Evolutionary conservation across 2,797 vertebrate genomes (phyloP).

Genomic region (Peromyscus melanophrys): DNA sequence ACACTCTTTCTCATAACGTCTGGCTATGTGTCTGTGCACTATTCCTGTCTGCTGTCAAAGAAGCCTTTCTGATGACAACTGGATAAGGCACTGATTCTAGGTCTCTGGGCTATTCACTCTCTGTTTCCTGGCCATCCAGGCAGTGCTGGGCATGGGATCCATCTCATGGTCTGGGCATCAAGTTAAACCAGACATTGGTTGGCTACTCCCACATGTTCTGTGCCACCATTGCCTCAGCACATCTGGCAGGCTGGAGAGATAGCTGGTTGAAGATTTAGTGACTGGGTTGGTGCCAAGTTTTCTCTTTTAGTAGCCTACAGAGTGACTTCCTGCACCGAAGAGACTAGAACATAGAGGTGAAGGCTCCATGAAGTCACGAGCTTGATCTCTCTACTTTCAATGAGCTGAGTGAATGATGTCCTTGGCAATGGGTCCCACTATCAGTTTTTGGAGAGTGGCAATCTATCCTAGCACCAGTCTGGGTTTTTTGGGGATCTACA

Average conservation of each 20-base stretch:
- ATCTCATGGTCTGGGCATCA: not conserved
- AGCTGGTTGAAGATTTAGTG: not conserved
- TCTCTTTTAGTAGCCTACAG: not conserved
- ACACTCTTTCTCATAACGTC: not conserved
- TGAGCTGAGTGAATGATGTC: too few relatives aligned
- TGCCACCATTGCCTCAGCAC: not conserved
- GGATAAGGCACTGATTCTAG: not conserved
- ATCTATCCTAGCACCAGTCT: too few relatives aligned
- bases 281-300: not conserved
- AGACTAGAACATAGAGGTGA: not conserved
- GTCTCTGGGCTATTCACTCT: not conserved
- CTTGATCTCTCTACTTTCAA: too few relatives aligned
- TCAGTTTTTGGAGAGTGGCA: too few relatives aligned
- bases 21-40: not conserved
- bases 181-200: not conserved
- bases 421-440: too few relatives aligned
- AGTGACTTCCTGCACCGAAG: not conserved
- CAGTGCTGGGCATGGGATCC: not conserved
- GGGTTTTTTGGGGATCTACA: too few relatives aligned
- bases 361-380: not conserved
- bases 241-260: not conserved
- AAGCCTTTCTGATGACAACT: not conserved
- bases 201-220: not conserved
- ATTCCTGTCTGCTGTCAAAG: not conserved
- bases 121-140: not conserved